Evolutionary conservation across 1,140 invertebrate genomes (phyloP), one percentile per base, ranked within the genome.

Genomic region (Drosophila lacteicornis): DNA sequence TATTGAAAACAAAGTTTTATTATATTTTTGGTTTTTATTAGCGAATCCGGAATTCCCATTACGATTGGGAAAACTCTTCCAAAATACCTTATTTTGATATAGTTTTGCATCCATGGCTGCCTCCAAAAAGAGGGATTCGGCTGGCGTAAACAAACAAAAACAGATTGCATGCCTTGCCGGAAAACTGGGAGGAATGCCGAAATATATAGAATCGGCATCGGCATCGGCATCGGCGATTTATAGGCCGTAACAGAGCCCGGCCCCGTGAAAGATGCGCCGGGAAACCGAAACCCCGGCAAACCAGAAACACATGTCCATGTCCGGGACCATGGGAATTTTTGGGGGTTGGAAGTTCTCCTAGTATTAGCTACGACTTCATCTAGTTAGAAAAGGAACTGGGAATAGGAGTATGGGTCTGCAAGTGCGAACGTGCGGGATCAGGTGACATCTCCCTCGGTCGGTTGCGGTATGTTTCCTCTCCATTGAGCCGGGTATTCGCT

Each of bases 381-480:
- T 62, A 46, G 62, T 25, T 63, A 36, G n/a, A 12, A 45, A 45
- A 22, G 53, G 36, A 40, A 40, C 33, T 40, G 33, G 33, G 13
- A 5, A 53, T 27, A 17, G 42, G 15, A 45, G 42, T 19, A 40
- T 19, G 33, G 56, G 22, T 71, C 25, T 22, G 42, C 71, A 70
- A 68, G 80, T 84, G 80, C 81, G 63, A 85, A 81, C 81, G 85
- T 61, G 75, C 68, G 68, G 86, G 71, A 91, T 91, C 85, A 91
- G 82, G 86, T 86, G 86, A 90, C 85, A 80, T 22, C 13, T 55
- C 13, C 15, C 13, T 33, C 19, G 38, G 67, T 45, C 68, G 67
- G 86, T 79, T 91, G 82, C 79, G 82, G 86, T 90, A 70, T 78
- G 79, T 70, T 91, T 82, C 71, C 86, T 87, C 86, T 90, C 76